Conservation (phyloP, 2,888 invertebrate species). For the Drosophila paramelanica region DNA sequence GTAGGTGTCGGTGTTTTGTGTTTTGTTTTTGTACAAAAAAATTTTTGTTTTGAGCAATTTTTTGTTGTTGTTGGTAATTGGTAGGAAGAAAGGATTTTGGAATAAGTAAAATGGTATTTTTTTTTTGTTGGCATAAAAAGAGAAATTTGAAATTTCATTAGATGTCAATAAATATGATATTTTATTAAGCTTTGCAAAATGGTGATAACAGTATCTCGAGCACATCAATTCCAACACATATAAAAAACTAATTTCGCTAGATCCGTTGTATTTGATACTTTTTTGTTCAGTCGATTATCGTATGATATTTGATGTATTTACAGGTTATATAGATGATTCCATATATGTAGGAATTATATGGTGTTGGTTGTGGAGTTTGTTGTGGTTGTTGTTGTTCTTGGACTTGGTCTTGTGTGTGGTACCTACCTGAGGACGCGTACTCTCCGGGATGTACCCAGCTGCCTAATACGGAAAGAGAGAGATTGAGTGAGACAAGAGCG, state of each 20-base stretch:
- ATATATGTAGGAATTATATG: constrained; percentile 80
- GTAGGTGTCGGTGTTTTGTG: constrained; percentile 45
- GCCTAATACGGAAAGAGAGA: constrained; percentile 85
- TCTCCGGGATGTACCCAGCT: constrained; percentile 99
- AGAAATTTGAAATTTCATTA: constrained; percentile 72
- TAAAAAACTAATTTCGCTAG: constrained; percentile 43
- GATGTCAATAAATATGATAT: constrained; percentile 53
- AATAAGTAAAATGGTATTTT: constrained; percentile 49
- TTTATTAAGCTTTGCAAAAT: constrained; percentile 56
- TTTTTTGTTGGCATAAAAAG: constrained; percentile 63
- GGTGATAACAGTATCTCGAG: constrained; percentile 55
- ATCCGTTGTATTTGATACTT: constrained; percentile 30
- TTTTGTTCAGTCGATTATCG: constrained; percentile 60
- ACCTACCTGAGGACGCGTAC: constrained; percentile 98
- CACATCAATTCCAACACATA: constrained; percentile 64
- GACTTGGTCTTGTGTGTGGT: constrained; percentile 68
- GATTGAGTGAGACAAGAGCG: constrained; percentile 18
- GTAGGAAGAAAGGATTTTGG: constrained; percentile 22
- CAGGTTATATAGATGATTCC: constrained; percentile 83
- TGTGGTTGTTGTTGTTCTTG: constrained; percentile 51
- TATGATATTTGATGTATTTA: constrained; percentile 84
- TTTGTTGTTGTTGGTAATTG: constrained; percentile 22
- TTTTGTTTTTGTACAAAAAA: constrained; percentile 35
- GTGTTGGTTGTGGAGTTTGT: constrained; percentile 62
- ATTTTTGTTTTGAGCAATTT: constrained; percentile 9